These are phyloP conservation scores for Chionodraco myersi DNA, from an alignment of 2,113 vertebrate species.

Conservation along the genomic window DNA sequence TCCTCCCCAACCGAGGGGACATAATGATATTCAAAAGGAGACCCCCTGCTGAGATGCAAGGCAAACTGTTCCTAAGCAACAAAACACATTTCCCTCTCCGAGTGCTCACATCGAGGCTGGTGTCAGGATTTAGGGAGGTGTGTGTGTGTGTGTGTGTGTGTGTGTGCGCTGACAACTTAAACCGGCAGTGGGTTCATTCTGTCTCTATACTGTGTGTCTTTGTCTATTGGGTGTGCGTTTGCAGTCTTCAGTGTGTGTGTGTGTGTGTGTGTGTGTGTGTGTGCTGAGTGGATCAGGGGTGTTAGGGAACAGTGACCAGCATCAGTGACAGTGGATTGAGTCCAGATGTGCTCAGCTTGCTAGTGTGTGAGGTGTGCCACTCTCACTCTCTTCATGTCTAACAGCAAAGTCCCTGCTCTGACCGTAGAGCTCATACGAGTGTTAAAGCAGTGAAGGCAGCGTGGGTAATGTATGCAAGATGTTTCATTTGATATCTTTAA, in stretches of 20 bases:
- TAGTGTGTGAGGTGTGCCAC: too few species aligned
- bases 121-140: conserved; percentile 23
- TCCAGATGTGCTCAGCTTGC: conserved; percentile 8
- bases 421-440: neutral
- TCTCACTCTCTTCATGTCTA: too few species aligned
- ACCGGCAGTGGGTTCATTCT: conserved; percentile 41
- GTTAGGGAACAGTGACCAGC: conserved; percentile 72
- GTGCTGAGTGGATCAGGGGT: conserved; percentile 46
- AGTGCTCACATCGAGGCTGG: conserved; percentile 51
- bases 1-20: conserved; percentile 73
- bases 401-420: neutral
- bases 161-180: conserved; percentile 26
- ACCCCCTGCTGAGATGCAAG: conserved; percentile 74
- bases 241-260: neutral
- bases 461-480: too few species aligned
- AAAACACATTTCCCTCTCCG: conserved; percentile 77
- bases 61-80: conserved; percentile 85
- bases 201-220: conserved; percentile 24
- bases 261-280: conserved; percentile 4
- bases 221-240: conserved; percentile 19
- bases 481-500: too few species aligned
- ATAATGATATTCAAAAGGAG: conserved; percentile 84
- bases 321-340: conserved; percentile 68
- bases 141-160: conserved; percentile 27
- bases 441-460: neutral